Evolutionary conservation across 2,797 vertebrate species (phyloP), one percentile per base, ranked within the genome.

Genomic region (Cyprinella venusta): DNA sequence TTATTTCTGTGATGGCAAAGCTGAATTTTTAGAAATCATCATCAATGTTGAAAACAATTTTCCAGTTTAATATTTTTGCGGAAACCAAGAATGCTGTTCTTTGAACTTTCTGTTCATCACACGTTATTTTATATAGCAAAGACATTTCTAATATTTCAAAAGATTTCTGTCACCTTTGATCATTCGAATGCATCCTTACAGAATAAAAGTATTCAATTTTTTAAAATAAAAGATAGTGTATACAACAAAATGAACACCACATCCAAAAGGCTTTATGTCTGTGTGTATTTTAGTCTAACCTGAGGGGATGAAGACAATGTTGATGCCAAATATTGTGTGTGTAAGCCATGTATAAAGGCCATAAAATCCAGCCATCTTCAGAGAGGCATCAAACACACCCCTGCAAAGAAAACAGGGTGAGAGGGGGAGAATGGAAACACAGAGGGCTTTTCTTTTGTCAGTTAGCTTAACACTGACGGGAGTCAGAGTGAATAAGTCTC

Each of bases 291-390:
- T 13, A 68, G 42, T 76, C 92, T 96, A 94, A 99, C 98, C 98
- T 89, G 98, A 98, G 26, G 98, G 98, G 91, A 99, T 99, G 94
- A 99, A 99, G 93, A 99, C 95, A 69, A 99, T 96, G 90, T 98
- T 99, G 94, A 99, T 99, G 91, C 98, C 98, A 93, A 99, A 99
- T 91, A 99, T 92, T 79, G 98, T 99, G 92, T 99, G 98, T 81
- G 98, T 99, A 91, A 99, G 95, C 98, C 98, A 99, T 64, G 98
- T 99, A 89, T 99, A 99, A 87, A 99, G 94, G 87, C 98, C 98
- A 65, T 99, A 99, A 94, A 99, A 99, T 33, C 94, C 96, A 18
- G 98, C 98, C 98, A 99, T 99, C 94, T 99, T 99, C 90, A 99
- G 95, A 59, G 98, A 99, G 83, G 98, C 98, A 89, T 99, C 98